Evolutionary conservation across 2,888 invertebrate genomes (phyloP), one percentile per base, ranked within the genome.

Genomic region (Yponomeuta plumbellus): DNA sequence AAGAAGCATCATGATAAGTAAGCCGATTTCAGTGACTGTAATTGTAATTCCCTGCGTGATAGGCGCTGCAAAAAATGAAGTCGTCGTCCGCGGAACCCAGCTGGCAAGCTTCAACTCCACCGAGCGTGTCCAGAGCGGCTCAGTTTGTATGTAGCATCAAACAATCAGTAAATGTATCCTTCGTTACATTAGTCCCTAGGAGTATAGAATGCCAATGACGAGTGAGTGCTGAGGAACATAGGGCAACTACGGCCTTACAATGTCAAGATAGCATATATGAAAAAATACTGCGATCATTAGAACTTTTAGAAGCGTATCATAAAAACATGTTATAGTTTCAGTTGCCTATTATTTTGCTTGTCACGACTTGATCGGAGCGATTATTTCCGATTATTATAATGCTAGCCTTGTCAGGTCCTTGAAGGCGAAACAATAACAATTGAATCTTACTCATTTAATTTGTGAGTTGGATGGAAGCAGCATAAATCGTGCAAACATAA

Each of bases 11-110:
- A 34, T 10, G 34, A 34, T 52, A 52, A 2, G 8, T 52, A 52
- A 17, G 44, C 17, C 4, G 44, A 52, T 52, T 52, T 52, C 17
- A 17, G 13, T 52, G 71, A 70, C 62, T 69, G 23, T 61, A 61
- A 61, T 61, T 69, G 23, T 61, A 61, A 61, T 61, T 26, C 61
- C 61, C 20, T 63, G 63, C 44, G 21, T 63, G 21, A 63, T 40
- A 21, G 39, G 13, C 20, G 63, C 40, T n/a, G 63, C 63, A 63
- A 63, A 63, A 63, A 63, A 40, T 44, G 63, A 13, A 63, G 63
- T 63, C 63, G 23, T 21, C 61, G 61, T 10, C 61, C 40, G 63
- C 13, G 5, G 3, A 59, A 11, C 21, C 59, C 21, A 59, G 59
- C 59, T 21, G 21, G 21, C 6, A n/a, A 34, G 3, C 26, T 20